Evolutionary conservation across 2,888 invertebrate genomes (phyloP).

Genomic region (Theretra japonica): DNA sequence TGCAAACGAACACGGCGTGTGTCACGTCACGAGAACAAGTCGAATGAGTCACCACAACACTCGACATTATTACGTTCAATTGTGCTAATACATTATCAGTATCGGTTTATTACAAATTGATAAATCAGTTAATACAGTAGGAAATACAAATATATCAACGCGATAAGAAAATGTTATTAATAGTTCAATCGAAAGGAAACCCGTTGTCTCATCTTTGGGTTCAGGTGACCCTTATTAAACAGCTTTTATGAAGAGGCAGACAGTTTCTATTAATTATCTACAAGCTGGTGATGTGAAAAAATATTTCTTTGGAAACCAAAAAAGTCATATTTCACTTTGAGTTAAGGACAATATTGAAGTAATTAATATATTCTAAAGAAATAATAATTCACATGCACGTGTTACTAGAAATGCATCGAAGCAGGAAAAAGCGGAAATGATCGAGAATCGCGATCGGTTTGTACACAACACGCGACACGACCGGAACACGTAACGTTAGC

Average conservation of each 20-base stretch:
- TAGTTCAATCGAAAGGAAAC: not conserved
- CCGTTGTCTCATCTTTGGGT: too few species aligned
- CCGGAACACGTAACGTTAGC: slow-evolving; percentile 5
- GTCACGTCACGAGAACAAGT: not conserved
- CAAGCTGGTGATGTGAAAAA: not conserved
- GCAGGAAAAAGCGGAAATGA: slow-evolving; percentile 6
- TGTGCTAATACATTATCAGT: not conserved
- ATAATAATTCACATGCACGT: not conserved
- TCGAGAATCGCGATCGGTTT: slow-evolving; percentile 12
- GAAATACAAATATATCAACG: not conserved
- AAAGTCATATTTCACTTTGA: not conserved
- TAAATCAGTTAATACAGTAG: not conserved
- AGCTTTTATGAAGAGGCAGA: too few species aligned
- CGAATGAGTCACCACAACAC: not conserved
- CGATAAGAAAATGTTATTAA: not conserved
- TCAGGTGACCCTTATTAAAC: too few species aligned
- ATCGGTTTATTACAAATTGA: too few species aligned
- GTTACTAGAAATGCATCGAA: slow-evolving; percentile 17
- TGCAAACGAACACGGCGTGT: not conserved
- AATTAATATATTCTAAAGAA: not conserved
- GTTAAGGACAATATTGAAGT: not conserved
- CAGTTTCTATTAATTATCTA: not conserved
- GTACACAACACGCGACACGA: slow-evolving; percentile 25
- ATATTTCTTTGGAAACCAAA: not conserved
- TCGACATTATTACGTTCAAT: not conserved